phyloP scores from a whole-genome alignment of 2,888 invertebrate genomes.

The Scotopteryx bipunctaria region DNA sequence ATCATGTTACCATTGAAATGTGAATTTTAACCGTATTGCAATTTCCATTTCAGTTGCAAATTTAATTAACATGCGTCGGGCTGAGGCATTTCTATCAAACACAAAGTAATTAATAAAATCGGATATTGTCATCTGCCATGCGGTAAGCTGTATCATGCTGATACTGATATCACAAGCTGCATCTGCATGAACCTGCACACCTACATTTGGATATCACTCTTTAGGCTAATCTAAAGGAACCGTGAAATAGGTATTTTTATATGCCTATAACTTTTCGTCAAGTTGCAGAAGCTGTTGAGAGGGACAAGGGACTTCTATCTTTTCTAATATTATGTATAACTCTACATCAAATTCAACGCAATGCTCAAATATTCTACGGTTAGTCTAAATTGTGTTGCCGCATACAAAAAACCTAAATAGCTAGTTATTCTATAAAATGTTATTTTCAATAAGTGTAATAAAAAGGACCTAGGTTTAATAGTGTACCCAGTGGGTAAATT shows the following conservation, averaged over 20 bases:
- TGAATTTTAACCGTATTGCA: slow-evolving; percentile 55
- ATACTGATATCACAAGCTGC: slow-evolving; percentile 67
- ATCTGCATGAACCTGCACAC: slow-evolving; percentile 62
- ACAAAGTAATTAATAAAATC: slow-evolving; percentile 74
- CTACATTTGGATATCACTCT: slow-evolving; percentile 25
- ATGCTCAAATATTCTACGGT: slow-evolving; percentile 15
- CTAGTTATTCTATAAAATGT: slow-evolving; percentile 3
- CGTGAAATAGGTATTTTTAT: slow-evolving; percentile 23
- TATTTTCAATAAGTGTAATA: slow-evolving; percentile 1
- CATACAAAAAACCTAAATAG: slow-evolving; percentile 5
- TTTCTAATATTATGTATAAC: slow-evolving; percentile 20
- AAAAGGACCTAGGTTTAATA: not conserved
- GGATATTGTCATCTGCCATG: slow-evolving; percentile 79
- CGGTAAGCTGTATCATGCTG: slow-evolving; percentile 82
- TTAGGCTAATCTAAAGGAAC: slow-evolving; percentile 17
- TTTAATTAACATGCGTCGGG: slow-evolving; percentile 79
- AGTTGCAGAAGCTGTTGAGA: slow-evolving; percentile 31
- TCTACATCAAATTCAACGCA: slow-evolving; percentile 17
- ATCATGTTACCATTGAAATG: slow-evolving; percentile 51
- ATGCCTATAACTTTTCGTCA: slow-evolving; percentile 20
- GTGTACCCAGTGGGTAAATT: slow-evolving; percentile 9
- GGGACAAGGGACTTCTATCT: slow-evolving; percentile 25
- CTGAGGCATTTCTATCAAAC: slow-evolving; percentile 80
- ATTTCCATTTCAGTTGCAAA: slow-evolving; percentile 48
- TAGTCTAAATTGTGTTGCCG: slow-evolving; percentile 9